Evolutionary conservation across 2,113 vertebrate species (phyloP).

Genomic region (Shinisaurus crocodilurus): DNA sequence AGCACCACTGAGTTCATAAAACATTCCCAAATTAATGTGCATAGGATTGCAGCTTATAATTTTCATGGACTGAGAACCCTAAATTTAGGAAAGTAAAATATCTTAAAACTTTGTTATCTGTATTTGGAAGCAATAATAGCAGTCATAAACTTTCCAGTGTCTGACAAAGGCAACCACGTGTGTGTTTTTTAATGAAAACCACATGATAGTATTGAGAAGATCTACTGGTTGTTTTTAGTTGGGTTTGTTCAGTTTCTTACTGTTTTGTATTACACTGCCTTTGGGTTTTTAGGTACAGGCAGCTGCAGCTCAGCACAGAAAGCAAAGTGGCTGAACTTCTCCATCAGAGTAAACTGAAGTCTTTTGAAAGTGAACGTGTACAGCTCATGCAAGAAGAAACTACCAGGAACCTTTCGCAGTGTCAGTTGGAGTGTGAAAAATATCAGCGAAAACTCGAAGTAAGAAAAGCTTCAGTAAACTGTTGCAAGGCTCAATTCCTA

Average conservation of each 20-base stretch:
- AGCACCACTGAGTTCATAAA: not conserved
- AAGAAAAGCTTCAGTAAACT: not conserved
- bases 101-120: not conserved
- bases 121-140: not conserved
- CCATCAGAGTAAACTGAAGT: constrained; percentile 91
- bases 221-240: not conserved
- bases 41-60: not conserved
- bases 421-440: constrained; percentile 96
- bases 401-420: constrained; percentile 88
- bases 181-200: constrained; percentile 7
- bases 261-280: constrained; percentile 5
- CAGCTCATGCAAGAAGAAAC: constrained; percentile 94
- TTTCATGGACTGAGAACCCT: not conserved
- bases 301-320: constrained; percentile 90
- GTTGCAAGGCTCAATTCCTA: not conserved
- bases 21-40: not conserved
- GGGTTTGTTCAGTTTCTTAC: not conserved
- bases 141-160: not conserved
- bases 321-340: constrained; percentile 89
- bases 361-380: constrained; percentile 91
- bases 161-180: not conserved
- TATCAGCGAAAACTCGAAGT: constrained; percentile 97
- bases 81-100: not conserved
- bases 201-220: not conserved
- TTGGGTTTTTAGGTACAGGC: constrained; percentile 82